Base-by-base conservation (phyloP, 2,888 invertebrate species). In the Megastigmus dorsalis region DNA sequence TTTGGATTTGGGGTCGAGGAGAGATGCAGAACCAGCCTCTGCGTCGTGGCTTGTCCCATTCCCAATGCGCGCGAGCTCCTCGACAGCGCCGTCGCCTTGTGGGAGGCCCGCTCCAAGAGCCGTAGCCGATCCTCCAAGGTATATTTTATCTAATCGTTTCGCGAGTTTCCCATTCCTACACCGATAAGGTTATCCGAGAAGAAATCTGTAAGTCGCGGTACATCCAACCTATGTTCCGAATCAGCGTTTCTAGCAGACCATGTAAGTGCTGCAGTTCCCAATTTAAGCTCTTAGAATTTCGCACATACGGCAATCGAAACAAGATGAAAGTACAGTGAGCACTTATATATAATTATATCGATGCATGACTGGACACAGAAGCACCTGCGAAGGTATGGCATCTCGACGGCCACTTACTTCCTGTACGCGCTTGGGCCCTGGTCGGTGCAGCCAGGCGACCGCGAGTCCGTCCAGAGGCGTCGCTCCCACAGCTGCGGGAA, bases 381-480 rank as follows among this genome's bases (percentile, higher is more conserved):
- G 59, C 89, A 90, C 77, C 85, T 85, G 13, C 83, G 90, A 74
- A 82, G 89, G 55, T 90, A 89, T 78, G 90, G 88, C 0, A 81
- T 91, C 6, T 80, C 85, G 0, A 87, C 90, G 0, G 87, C 89
- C 28, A 87, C 90, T 0, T 88, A 89, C 78, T 90, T 91, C 75
- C 78, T 90, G 1, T 84, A 88, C 70, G 90, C 90, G 0, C 82
- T 91, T 26, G 90, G 91, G 0, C 89, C 89, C 0, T 90, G 89
- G 89, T 85, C 86, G 18, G 84, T 90, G 7, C 83, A 88, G 26
- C 84, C 87, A 3, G 90, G 90, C 0, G 89, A 89, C 72, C 86
- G 86, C 71, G 86, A 83, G 67, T 89, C 89, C 0, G 79, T 90
- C 1, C 90, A 90, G 82, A 84, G 87, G 75, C 78, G 77, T 13